Base-by-base conservation (phyloP, 2,797 vertebrate species). In the Anabacerthia variegaticeps region DNA sequence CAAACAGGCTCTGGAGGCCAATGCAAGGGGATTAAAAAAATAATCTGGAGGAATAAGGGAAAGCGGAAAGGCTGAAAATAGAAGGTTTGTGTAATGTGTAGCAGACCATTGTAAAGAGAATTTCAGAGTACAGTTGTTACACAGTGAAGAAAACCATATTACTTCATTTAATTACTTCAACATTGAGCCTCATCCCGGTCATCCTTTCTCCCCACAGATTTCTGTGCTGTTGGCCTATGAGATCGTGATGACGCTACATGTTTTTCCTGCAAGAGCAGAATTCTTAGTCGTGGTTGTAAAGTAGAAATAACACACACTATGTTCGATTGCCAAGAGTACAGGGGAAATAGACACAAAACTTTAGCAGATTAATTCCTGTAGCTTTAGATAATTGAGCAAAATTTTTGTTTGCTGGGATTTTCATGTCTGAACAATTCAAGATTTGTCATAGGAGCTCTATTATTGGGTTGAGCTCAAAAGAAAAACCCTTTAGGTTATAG, bases 1-100 rank as follows among this genome's bases (percentile, higher is more conserved):
- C 94, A 95, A 97, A 96, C 92, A 98, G 95, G 88, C 98, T 98
- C 97, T 66, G 89, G 98, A 98, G 98, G 98, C 97, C 97, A 97
- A 86, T 93, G 92, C 94, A 97, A 98, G 93, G 94, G 96, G 95
- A 97, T 97, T 97, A 88, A 88, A 76, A 80, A 95, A 94, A 93
- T 94, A 96, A 94, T 69, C 92, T 92, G 89, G 56, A 95, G 68
- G 63, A 97, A 96, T 79, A 96, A 95, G 92, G 76, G 95, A 94
- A 92, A 52, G 94, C 61, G 80, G 85, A 92, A 97, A 96, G 82
- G 39, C 77, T 94, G 59, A 94, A 89, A 66, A 85, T 61, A 96
- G 78, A 56, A 93, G 61, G 52, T 79, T 89, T 26, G 7, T 92
- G 58, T 85, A 75, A 91, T 81, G 75, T 71, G 52, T 54, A 68